Base-by-base conservation (phyloP, 2,113 vertebrate species). In the Merops nubicus region DNA sequence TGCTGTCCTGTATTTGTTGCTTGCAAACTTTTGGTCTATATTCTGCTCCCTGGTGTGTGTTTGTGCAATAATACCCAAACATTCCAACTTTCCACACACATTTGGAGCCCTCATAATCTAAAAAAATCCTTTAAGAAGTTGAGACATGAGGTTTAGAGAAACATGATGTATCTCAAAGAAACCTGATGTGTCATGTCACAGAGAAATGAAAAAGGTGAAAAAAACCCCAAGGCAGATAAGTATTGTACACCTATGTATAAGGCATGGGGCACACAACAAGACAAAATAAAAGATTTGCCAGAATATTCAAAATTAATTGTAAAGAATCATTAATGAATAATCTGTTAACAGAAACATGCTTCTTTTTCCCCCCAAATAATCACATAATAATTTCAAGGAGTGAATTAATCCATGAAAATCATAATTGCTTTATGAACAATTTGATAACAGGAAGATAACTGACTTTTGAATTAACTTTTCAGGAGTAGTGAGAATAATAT, bases 221-320 rank as follows among this genome's bases (percentile, higher is more conserved):
- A 54, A 63, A 9, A 18, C 9, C 3, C 10, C 1, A 5, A 76
- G 67, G 0, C 4, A 8, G 0, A 0, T 26, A 3, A 13, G 3
- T 26, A 5, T 36, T 43, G 25, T 70, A 10, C 15, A 16, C 7
- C n/a, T n/a, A n/a, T 18, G 5, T 42, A 38, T 45, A 47, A 22
- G 28, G 40, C 25, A 26, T 18, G 20, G 31, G 19, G 8, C 29
- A 69, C 17, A 42, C 6, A 63, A 34, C 4, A 34, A 68, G 43
- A 29, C 25, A 75, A 45, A 65, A 40, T 12, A 50, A 62, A 80
- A n/a, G 36, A 62, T 43, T 78, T 64, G 23, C 38, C 13, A 29
- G 22, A 80, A 34, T 85, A 43, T 43, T 51, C 34, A 67, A 50
- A 84, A 62, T 59, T 5, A 62, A 47, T 69, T 11, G 17, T 3